Conservation (phyloP, 2,113 vertebrate genomes). For the Scolopax mira region DNA sequence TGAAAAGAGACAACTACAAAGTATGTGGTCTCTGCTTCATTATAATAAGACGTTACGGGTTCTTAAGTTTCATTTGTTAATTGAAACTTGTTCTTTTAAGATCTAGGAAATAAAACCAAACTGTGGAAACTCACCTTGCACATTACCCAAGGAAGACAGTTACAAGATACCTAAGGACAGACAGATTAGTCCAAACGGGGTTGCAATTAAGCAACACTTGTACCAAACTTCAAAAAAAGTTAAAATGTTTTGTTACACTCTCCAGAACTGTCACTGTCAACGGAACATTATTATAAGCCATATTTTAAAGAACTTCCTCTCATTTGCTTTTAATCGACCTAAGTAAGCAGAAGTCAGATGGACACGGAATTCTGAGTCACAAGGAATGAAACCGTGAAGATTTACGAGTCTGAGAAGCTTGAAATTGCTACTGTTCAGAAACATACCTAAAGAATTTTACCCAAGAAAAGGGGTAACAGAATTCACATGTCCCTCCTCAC, state of each 20-base stretch:
- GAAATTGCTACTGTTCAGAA: not conserved
- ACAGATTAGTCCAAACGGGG: fast-evolving
- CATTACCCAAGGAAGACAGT: not conserved
- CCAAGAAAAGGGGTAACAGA: not conserved
- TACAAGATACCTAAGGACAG: not conserved
- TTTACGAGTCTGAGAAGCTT: not conserved
- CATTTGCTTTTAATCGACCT: not conserved
- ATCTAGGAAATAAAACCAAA: constrained; percentile 9
- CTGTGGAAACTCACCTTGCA: not conserved
- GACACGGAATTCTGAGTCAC: not conserved
- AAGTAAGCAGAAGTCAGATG: not conserved
- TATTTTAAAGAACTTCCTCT: not conserved
- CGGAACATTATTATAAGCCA: not conserved
- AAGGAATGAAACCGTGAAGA: not conserved
- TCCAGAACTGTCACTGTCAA: not conserved
- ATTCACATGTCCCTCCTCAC: no score
- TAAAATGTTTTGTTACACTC: not conserved
- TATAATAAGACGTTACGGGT: not conserved
- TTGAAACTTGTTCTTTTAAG: not conserved
- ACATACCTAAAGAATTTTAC: not conserved
- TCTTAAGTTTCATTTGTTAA: not conserved
- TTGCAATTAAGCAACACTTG: not conserved
- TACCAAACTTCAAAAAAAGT: not conserved
- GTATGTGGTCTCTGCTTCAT: not conserved
- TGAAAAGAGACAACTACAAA: constrained; percentile 21